Evolutionary conservation across 2,113 vertebrate genomes (phyloP).

Genomic region (Numenius arquata): DNA sequence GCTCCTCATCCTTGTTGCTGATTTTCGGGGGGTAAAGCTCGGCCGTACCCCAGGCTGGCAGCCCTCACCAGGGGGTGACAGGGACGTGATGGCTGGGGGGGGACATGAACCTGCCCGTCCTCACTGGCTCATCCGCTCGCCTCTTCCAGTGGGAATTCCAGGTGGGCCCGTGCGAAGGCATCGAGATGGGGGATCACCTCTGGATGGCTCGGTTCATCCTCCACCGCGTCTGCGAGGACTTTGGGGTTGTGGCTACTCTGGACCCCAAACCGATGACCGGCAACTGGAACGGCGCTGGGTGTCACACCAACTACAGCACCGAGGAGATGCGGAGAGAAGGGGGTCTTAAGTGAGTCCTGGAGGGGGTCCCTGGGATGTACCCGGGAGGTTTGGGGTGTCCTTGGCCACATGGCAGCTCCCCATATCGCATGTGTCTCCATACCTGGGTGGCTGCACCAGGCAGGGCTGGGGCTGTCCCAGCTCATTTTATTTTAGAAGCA

Average conservation of each 20-base stretch:
- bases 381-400: background rate
- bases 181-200: slow-evolving; percentile 84
- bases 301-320: slow-evolving; percentile 81
- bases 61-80: rapidly evolving
- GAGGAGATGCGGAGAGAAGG: slow-evolving; percentile 70
- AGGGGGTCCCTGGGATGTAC: background rate
- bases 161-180: slow-evolving; percentile 76
- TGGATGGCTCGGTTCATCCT: slow-evolving; percentile 87
- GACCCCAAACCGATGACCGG: slow-evolving; percentile 81
- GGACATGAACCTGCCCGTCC: background rate
- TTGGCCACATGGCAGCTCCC: background rate
- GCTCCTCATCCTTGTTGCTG: background rate
- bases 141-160: slow-evolving; percentile 80
- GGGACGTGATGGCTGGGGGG: background rate
- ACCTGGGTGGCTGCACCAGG: background rate
- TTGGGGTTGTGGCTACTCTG: slow-evolving; percentile 73
- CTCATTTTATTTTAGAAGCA: background rate
- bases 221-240: slow-evolving; percentile 82
- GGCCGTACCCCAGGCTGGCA: background rate
- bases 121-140: rapidly evolving
- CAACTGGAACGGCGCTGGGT: slow-evolving; percentile 74
- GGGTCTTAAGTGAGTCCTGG: slow-evolving; percentile 75
- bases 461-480: background rate
- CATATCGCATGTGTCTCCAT: rapidly evolving
- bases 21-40: background rate